Base-by-base conservation (phyloP, 2,888 invertebrate genomes). In the Aspidiotus destructor region DNA sequence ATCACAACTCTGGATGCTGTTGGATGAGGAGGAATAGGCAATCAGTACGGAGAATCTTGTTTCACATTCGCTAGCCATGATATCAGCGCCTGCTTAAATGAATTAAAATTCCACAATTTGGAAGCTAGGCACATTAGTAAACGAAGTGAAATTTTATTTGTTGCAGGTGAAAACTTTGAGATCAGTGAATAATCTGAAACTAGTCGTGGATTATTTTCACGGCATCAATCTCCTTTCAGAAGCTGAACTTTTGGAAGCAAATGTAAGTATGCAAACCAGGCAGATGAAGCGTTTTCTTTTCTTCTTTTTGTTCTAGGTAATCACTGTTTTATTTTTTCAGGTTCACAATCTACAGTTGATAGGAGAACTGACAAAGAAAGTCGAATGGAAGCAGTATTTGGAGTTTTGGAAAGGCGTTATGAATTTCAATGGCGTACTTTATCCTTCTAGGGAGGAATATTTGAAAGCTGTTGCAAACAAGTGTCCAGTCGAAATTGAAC, bases 161-260 rank as follows among this genome's bases (percentile, higher is more conserved):
- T 61, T 64, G 41, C 55, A 72, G 70, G 69, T 72, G 3, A 61
- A 70, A 48, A 67, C 70, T 54, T 63, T 73, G 57, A 52, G 73
- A 61, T 63, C 72, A 7, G 70, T 73, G 3, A 73, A 73, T 69
- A 73, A 73, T 70, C 44, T 73, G 8, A 71, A 62, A 41, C 17
- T 73, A 5, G 69, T 73, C 10, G 70, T 68, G 42, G 69, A 69
- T 44, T 41, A 61, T 28, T 61, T 71, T 7, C 57, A 41, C 42
- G 41, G 61, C 48, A 54, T 68, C 7, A 42, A 16, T 42, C 13
- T 58, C 8, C 41, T 13, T 13, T 15, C 60, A 13, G 28, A 28
- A 28, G 5, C 28, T 28, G 28, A 28, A 40, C 41, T 68, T 15
- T 2, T 28, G 60, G 60, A 60, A 54, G 52, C 17, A 16, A 60